Conservation (phyloP, 1,140 invertebrate genomes). For the Achatina immaculata region DNA sequence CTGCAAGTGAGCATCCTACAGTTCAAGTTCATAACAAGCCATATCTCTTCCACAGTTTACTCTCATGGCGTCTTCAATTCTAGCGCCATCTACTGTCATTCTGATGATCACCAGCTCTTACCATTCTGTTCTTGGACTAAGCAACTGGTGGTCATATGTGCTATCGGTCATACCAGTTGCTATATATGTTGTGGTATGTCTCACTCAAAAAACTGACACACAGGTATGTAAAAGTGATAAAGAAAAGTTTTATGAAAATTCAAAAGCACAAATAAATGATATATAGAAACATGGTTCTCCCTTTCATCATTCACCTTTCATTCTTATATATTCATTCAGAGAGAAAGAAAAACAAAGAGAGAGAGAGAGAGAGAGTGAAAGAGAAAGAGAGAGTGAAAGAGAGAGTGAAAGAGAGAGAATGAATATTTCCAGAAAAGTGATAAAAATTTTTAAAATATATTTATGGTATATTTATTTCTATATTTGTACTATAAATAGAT, state of each 20-base stretch:
- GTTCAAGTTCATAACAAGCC: too few relatives aligned
- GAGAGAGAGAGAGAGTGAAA: too few relatives aligned
- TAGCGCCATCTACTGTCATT: conserved; percentile 92
- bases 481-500: too few relatives aligned
- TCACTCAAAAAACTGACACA: conserved; percentile 81
- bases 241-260: background rate
- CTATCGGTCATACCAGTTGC: conserved; percentile 67
- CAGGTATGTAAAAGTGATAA: conserved; percentile 12
- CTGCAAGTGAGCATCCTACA: too few relatives aligned
- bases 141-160: conserved; percentile 64
- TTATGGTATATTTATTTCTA: too few relatives aligned
- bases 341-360: too few relatives aligned
- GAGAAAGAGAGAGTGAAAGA: too few relatives aligned
- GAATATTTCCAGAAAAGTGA: too few relatives aligned
- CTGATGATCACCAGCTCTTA: conserved; percentile 97
- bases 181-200: conserved; percentile 86
- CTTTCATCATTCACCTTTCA: too few relatives aligned
- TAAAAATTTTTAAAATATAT: too few relatives aligned
- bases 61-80: conserved; percentile 90
- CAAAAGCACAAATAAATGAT: background rate
- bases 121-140: conserved; percentile 87
- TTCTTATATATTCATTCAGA: background rate
- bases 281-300: background rate
- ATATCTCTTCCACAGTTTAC: conserved; percentile 66
- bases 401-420: too few relatives aligned